Base-by-base conservation (phyloP, 2,888 invertebrate genomes). In the Drosophila histrio region DNA sequence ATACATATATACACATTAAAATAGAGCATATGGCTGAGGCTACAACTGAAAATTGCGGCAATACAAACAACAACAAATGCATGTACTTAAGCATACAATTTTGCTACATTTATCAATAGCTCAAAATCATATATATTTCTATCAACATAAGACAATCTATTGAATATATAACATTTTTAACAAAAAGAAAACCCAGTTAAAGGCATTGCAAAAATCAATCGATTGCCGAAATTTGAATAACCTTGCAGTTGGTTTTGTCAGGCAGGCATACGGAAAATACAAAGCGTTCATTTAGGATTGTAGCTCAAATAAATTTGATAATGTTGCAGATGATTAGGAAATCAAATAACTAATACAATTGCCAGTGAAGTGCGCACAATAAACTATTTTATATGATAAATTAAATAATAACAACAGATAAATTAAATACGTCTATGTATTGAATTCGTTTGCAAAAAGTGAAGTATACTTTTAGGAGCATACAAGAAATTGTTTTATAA, bases 11-110 rank as follows among this genome's bases (percentile, higher is more conserved):
- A 41, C 11, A 50, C 26, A 39, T 30, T n/a, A n/a, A 36, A 32
- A 15, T 47, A 69, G 41, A 52, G 56, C 36, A 38, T 60, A 36
- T 38, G 52, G 34, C 41, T 32, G 39, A 56, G 53, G 30, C 47
- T 41, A 17, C 60, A 58, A 52, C 44, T 52, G 38, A 70, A 61
- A 50, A 72, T 60, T 57, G 44, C 57, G 38, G 36, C 49, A 36
- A 58, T 56, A 26, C 43, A 58, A 59, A 26, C 43, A 34, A 38
- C 34, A 22, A 60, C 19, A 65, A 69, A 49, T 73, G 72, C 72
- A 73, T 73, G 72, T 61, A 72, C 32, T 53, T 64, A 64, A 56
- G 72, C 65, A 67, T 72, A 74, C 53, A 21, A 50, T 57, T 75
- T 68, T 58, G 74, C 60, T 60, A 50, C 56, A 65, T 54, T 64